A percentile compares a stretch with the other conserved stretches of the same genome.
phyloP scores from a whole-genome alignment of 2,888 invertebrate genomes.

The Beris morrisii region DNA sequence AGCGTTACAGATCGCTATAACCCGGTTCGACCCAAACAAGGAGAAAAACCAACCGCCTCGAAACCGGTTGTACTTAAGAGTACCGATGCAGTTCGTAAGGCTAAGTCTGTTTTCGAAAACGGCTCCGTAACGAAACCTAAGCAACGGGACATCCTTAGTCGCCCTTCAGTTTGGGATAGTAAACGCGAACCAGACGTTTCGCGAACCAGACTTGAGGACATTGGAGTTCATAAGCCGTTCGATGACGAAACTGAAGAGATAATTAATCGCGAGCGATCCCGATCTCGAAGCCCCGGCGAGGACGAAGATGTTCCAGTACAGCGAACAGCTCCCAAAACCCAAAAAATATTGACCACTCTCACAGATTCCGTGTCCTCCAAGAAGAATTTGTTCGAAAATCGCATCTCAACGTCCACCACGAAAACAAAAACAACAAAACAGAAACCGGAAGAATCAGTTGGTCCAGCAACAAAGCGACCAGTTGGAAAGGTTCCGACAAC shows the following conservation, averaged over 20 bases:
- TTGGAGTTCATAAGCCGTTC: slow-evolving; percentile 54
- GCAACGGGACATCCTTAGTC: slow-evolving; percentile 58
- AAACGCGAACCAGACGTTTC: slow-evolving; percentile 41
- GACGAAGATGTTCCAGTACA: slow-evolving; percentile 27
- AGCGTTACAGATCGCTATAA: slow-evolving; percentile 33
- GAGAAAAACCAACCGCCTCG: slow-evolving; percentile 23
- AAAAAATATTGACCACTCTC: slow-evolving; percentile 33
- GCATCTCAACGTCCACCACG: slow-evolving; percentile 47
- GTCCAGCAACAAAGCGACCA: neutral
- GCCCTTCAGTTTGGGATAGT: slow-evolving; percentile 59
- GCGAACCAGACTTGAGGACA: slow-evolving; percentile 58
- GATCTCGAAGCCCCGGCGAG: slow-evolving; percentile 23
- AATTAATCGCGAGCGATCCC: slow-evolving; percentile 22
- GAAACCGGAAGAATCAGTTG: neutral
- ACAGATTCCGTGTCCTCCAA: slow-evolving; percentile 49
- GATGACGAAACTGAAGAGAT: slow-evolving; percentile 35
- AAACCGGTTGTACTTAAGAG: slow-evolving; percentile 58
- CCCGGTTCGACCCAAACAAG: slow-evolving; percentile 32
- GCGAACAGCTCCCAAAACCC: neutral
- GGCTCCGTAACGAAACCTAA: slow-evolving; percentile 56
- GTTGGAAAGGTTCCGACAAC: neutral
- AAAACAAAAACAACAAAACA: neutral
- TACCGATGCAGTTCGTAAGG: slow-evolving; percentile 69
- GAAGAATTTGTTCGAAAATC: slow-evolving; percentile 44
- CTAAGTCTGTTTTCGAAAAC: slow-evolving; percentile 71